A percentile compares a stretch with the other conserved stretches of the same genome.
These are phyloP conservation scores for Tridacna gigas DNA, from an alignment of 2,888 invertebrate species.

Conservation along the genomic window DNA sequence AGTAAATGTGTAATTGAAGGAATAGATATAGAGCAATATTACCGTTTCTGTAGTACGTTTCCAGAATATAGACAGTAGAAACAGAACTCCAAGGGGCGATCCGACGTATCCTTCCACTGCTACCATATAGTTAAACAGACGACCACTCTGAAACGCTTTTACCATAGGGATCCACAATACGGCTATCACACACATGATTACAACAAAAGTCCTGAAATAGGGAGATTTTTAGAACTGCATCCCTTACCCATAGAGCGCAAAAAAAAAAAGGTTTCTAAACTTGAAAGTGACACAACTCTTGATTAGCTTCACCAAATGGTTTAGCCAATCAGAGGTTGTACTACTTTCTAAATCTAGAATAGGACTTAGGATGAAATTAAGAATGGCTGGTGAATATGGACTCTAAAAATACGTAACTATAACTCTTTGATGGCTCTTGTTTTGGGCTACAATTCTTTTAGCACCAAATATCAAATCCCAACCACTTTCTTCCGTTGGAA, in stretches of 20 bases:
- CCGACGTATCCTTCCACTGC: constrained; percentile 77
- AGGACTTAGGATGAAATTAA: not conserved
- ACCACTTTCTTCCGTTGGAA: too few species aligned
- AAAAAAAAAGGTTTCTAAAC: not conserved
- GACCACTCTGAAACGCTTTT: constrained; percentile 76
- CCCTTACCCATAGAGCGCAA: not conserved
- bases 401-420: too few species aligned
- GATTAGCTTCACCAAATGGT: too few species aligned
- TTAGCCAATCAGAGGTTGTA: too few species aligned
- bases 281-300: too few species aligned
- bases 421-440: too few species aligned
- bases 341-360: too few species aligned
- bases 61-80: constrained; percentile 77
- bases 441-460: too few species aligned
- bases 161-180: constrained; percentile 78
- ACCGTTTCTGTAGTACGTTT: constrained; percentile 75
- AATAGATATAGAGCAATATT: not conserved
- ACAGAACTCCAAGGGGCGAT: constrained; percentile 75
- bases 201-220: constrained; percentile 67
- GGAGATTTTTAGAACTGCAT: not conserved
- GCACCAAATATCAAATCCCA: too few species aligned
- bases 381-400: not conserved
- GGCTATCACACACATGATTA: constrained; percentile 72
- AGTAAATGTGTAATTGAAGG: too few species aligned
- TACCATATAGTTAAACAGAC: constrained; percentile 77